A percentile compares a stretch with the other conserved stretches of the same genome.
These are phyloP conservation scores for Argyresthia goedartella DNA, from an alignment of 2,888 invertebrate species.

Conservation along the genomic window DNA sequence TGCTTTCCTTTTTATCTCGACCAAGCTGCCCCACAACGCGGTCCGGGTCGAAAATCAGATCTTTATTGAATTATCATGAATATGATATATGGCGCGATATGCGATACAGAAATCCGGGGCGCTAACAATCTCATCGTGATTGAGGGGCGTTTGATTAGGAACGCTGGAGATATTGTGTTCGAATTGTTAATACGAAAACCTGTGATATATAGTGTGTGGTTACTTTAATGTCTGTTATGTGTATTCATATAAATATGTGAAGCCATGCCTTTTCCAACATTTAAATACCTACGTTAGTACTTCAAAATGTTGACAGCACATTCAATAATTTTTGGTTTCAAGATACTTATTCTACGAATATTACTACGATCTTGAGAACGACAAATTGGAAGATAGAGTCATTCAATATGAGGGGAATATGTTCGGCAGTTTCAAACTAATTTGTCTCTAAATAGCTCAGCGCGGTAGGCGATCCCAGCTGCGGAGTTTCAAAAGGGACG, in stretches of 20 bases:
- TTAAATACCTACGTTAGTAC: no score
- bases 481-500: conserved; percentile 32
- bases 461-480: conserved; percentile 58
- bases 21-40: conserved; percentile 19
- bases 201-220: no score
- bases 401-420: conserved; percentile 11
- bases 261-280: no score
- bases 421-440: conserved; percentile 49
- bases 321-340: no score
- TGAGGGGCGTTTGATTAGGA: conserved; percentile 1
- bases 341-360: no score
- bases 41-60: conserved; percentile 47
- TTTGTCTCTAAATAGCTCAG: conserved; percentile 62
- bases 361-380: no score
- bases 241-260: no score
- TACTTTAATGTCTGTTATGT: no score
- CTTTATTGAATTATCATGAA: conserved; percentile 67
- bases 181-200: no score
- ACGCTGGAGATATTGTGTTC: not conserved
- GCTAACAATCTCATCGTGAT: conserved; percentile 26
- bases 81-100: conserved; percentile 55
- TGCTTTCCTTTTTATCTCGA: conserved; percentile 41
- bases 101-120: conserved; percentile 31
- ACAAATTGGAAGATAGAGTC: not conserved
- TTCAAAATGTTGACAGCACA: no score